phyloP scores from a whole-genome alignment of 2,797 vertebrate species.

The Sternarchorhynchus goeldii region DNA sequence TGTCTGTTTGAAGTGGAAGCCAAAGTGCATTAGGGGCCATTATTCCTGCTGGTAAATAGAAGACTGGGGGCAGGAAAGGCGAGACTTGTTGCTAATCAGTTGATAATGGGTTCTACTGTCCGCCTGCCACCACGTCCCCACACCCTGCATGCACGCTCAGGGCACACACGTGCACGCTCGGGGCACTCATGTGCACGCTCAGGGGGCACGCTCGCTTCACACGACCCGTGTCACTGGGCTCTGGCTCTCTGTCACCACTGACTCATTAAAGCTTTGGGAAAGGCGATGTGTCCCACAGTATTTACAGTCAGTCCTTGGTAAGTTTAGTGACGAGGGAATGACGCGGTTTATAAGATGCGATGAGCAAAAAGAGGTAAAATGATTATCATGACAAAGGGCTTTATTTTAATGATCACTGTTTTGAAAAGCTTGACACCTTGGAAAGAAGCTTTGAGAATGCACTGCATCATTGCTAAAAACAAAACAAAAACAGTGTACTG shows the following conservation, averaged over 20 bases:
- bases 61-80: slow-evolving; percentile 78
- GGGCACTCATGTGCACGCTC: slow-evolving; percentile 66
- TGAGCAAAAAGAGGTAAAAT: no score
- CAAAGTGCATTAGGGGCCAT: slow-evolving; percentile 80
- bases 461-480: not conserved
- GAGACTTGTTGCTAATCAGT: slow-evolving; percentile 80
- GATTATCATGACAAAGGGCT: no score
- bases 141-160: slow-evolving; percentile 57
- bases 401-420: no score
- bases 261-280: not conserved
- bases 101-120: slow-evolving; percentile 76
- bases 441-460: not conserved
- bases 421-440: not conserved
- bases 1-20: slow-evolving; percentile 76
- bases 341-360: no score
- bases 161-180: slow-evolving; percentile 66
- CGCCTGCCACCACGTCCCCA: slow-evolving; percentile 61
- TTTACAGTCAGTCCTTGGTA: not conserved
- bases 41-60: slow-evolving; percentile 72
- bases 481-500: no score
- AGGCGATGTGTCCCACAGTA: not conserved
- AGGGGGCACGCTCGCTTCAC: slow-evolving; percentile 73
- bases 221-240: slow-evolving; percentile 36
- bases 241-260: not conserved
- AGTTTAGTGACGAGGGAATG: no score